These are phyloP conservation scores for Cotesia chilonis DNA, from an alignment of 1,140 invertebrate genomes.

Conservation along the genomic window DNA sequence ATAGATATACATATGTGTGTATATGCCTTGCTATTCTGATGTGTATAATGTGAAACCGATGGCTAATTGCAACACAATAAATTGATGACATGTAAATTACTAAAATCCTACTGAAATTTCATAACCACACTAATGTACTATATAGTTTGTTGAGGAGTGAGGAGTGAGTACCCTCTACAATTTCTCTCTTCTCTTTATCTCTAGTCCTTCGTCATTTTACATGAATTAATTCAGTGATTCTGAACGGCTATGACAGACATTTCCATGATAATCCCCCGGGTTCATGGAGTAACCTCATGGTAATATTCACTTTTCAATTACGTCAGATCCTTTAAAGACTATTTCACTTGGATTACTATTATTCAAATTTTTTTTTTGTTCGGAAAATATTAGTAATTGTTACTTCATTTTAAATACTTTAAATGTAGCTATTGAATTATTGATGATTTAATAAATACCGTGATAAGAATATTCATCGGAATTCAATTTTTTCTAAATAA, in stretches of 20 bases:
- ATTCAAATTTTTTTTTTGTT: background rate
- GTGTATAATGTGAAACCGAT: slow-evolving; percentile 20
- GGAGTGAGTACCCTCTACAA: background rate
- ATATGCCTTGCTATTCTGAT: background rate
- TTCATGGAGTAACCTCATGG: slow-evolving; percentile 22
- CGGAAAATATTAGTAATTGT: background rate
- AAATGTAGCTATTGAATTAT: too few relatives aligned
- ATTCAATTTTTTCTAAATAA: too few relatives aligned
- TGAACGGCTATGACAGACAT: slow-evolving; percentile 33
- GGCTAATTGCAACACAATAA: slow-evolving; percentile 42
- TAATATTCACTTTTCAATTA: slow-evolving; percentile 8
- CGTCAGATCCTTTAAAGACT: slow-evolving; percentile 7
- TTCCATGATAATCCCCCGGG: slow-evolving; percentile 46
- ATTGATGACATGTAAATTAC: slow-evolving; percentile 50
- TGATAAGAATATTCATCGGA: too few relatives aligned
- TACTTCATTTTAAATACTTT: too few relatives aligned
- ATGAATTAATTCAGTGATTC: slow-evolving; percentile 34
- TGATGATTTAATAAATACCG: too few relatives aligned
- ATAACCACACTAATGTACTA: slow-evolving; percentile 37
- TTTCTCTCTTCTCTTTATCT: slow-evolving; percentile 6
- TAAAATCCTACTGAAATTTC: slow-evolving; percentile 40
- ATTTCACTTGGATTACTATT: background rate
- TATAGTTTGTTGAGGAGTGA: background rate
- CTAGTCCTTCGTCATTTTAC: slow-evolving; percentile 15
- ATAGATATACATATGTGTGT: too few relatives aligned